Base-by-base conservation (phyloP, 2,113 vertebrate genomes). In the Sitta europaea region DNA sequence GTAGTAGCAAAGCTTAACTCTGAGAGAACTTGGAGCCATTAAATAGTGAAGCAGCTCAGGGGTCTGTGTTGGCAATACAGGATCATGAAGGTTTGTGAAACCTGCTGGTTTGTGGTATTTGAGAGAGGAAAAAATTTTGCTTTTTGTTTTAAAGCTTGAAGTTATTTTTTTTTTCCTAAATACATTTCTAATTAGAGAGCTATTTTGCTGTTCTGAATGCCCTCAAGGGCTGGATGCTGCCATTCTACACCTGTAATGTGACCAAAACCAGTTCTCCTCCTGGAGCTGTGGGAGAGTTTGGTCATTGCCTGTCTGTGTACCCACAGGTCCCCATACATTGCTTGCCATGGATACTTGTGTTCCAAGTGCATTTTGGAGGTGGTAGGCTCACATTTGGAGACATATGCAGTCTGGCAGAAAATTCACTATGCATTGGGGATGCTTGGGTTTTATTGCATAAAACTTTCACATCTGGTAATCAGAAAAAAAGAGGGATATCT, bases 301-400 rank as follows among this genome's bases (percentile, higher is more conserved):
- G 17, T 15, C 45, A 22, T 1, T 47, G 36, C 11, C 4, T 35
- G 29, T 2, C 0, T 3, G 1, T 15, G 5, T 11, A 29, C 18
- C 9, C 45, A 35, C 8, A 20, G 4, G 14, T 29, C n/a, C n/a
- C n/a, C 62, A 24, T 12, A 17, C 22, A 8, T 28, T 33, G 20
- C 19, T 59, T 70, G 19, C 18, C 61, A 0, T 36, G 42, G 45
- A n/a, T 68, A n/a, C 35, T 11, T 14, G 20, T 18, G 18, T 50
- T 36, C 31, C 35, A 74, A 85, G 70, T 33, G 31, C 9, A 4
- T 42, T 90, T 72, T 27, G 12, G 36, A 63, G 51, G 13, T n/a
- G 45, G 18, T 14, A 63, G 82, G 29, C 5, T 88, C 23, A 27
- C 11, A 4, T 90, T 51, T 63, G 50, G 84, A 77, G 72, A 12